Evolutionary conservation across 2,797 vertebrate genomes (phyloP).

Genomic region (Chlorospingus semifuscus): DNA sequence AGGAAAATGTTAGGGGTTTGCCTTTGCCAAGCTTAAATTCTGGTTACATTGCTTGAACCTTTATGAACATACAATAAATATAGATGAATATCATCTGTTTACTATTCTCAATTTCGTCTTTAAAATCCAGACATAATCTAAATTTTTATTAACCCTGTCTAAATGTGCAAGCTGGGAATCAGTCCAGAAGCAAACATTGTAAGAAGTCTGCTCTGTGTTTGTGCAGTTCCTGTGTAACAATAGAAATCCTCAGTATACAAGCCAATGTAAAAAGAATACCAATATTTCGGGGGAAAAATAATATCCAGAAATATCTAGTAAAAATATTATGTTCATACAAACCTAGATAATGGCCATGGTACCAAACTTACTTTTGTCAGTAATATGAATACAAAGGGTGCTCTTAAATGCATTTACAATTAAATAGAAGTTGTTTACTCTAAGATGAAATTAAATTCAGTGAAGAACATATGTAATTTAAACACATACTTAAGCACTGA

Average conservation of each 20-base stretch:
- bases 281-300: background rate
- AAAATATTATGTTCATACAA: background rate
- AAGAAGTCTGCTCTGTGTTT: slow-evolving; percentile 60
- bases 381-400: background rate
- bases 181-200: slow-evolving; percentile 52
- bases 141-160: slow-evolving; percentile 69
- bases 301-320: background rate
- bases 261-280: background rate
- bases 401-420: background rate
- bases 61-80: slow-evolving; percentile 64
- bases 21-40: slow-evolving; percentile 46
- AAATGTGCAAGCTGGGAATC: slow-evolving; percentile 66
- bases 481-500: background rate
- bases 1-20: slow-evolving; percentile 3
- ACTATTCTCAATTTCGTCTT: slow-evolving; percentile 67
- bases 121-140: slow-evolving; percentile 67
- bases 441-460: background rate
- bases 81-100: slow-evolving; percentile 72
- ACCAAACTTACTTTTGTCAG: background rate
- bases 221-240: slow-evolving; percentile 54
- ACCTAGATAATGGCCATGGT: background rate
- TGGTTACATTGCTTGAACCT: slow-evolving; percentile 51
- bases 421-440: background rate
- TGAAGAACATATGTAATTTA: background rate
- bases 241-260: background rate